Evolutionary conservation across 1,140 invertebrate genomes (phyloP).

Genomic region (Diachasmimorpha longicaudata): DNA sequence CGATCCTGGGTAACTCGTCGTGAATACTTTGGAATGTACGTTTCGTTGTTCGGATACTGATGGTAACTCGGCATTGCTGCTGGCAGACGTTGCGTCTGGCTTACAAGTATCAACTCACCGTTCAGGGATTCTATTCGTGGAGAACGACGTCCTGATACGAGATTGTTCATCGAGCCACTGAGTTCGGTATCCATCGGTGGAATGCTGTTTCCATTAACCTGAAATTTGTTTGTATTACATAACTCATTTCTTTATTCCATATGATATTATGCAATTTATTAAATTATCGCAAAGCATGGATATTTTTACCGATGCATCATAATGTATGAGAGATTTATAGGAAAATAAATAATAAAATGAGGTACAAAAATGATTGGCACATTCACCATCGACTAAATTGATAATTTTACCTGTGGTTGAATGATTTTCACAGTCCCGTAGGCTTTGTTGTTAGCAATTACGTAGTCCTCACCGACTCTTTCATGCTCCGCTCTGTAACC

Average conservation of each 20-base stretch:
- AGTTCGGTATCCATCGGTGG: constrained; percentile 47
- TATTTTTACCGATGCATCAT: too few relatives aligned
- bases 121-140: constrained; percentile 56
- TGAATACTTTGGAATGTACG: constrained; percentile 39
- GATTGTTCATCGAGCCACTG: constrained; percentile 55
- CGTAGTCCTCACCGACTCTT: constrained; percentile 54
- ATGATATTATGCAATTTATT: too few relatives aligned
- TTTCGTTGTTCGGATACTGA: constrained; percentile 41
- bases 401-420: constrained; percentile 59
- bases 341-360: too few relatives aligned
- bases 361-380: too few relatives aligned
- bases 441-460: constrained; percentile 61
- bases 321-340: too few relatives aligned
- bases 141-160: constrained; percentile 51
- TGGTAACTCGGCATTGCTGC: constrained; percentile 44
- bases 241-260: too few relatives aligned
- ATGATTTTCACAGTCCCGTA: constrained; percentile 65
- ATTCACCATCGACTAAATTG: too few relatives aligned
- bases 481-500: constrained; percentile 70
- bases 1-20: constrained; percentile 32
- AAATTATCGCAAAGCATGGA: too few relatives aligned
- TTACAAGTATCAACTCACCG: constrained; percentile 56
- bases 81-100: constrained; percentile 36
- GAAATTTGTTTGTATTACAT: background rate
- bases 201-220: constrained; percentile 53